phyloP scores from a whole-genome alignment of 2,797 vertebrate genomes.

The Poeciliopsis gracilis region DNA sequence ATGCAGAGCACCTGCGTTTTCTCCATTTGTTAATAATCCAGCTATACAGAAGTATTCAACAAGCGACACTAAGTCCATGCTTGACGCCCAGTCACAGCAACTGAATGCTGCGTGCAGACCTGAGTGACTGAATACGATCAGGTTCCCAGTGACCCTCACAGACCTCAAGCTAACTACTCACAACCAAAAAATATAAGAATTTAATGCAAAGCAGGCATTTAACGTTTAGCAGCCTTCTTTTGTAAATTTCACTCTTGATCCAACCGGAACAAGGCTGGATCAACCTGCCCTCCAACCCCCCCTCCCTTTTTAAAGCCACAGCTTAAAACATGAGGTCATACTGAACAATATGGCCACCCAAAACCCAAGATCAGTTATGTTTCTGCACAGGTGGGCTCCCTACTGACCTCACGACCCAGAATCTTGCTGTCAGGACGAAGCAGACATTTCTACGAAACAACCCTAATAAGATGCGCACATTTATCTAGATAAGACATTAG shows the following conservation, averaged over 20 bases:
- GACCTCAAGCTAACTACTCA: constrained; percentile 35
- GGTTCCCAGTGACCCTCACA: constrained; percentile 4
- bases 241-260: background rate
- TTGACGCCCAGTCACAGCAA: constrained; percentile 45
- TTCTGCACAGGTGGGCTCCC: constrained; percentile 62
- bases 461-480: constrained; percentile 2
- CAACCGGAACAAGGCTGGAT: background rate
- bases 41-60: background rate
- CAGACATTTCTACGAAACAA: constrained; percentile 20
- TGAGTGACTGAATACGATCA: constrained; percentile 58
- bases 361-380: constrained; percentile 29
- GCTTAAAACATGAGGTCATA: constrained; percentile 58
- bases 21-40: constrained; percentile 2
- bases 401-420: constrained; percentile 62
- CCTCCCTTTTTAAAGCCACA: background rate
- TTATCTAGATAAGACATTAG: background rate
- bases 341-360: constrained; percentile 55
- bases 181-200: background rate
- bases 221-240: constrained; percentile 7
- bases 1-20: constrained; percentile 28
- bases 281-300: rapidly evolving
- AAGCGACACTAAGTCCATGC: constrained; percentile 24
- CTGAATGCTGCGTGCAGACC: constrained; percentile 49
- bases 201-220: background rate
- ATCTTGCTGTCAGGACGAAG: constrained; percentile 44